These are phyloP conservation scores for Epinephelus malabaricus DNA, from an alignment of 2,797 vertebrate species.

Conservation along the genomic window DNA sequence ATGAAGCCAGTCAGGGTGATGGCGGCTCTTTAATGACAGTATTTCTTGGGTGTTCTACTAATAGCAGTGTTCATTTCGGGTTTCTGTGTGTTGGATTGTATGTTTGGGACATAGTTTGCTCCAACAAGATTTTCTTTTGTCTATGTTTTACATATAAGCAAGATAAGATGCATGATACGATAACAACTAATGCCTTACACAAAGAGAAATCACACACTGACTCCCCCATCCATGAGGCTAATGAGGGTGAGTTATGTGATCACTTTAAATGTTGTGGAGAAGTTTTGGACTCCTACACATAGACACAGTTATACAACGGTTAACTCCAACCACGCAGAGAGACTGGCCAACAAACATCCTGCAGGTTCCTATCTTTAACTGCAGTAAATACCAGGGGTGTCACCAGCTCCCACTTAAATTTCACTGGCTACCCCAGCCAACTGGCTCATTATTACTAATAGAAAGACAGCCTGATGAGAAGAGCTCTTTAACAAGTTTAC, in stretches of 20 bases:
- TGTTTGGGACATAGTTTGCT: background rate
- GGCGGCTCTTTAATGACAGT: slow-evolving; percentile 18
- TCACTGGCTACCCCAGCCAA: slow-evolving; percentile 1
- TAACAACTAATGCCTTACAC: background rate
- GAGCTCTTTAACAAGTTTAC: too few species aligned
- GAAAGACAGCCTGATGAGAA: background rate
- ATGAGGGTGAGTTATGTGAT: slow-evolving; percentile 61
- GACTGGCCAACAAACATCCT: slow-evolving; percentile 31
- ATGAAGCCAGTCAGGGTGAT: background rate
- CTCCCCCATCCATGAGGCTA: slow-evolving; percentile 44
- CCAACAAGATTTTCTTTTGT: background rate
- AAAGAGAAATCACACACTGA: slow-evolving; percentile 32
- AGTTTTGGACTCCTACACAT: slow-evolving; percentile 68
- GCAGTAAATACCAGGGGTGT: slow-evolving; percentile 17
- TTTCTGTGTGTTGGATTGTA: too few species aligned
- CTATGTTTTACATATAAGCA: background rate
- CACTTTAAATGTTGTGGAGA: slow-evolving; percentile 49
- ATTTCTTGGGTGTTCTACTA: slow-evolving; percentile 6
- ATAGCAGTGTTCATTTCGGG: slow-evolving; percentile 8
- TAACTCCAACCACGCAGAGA: slow-evolving; percentile 44
- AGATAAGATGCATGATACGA: background rate
- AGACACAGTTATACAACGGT: slow-evolving; percentile 56
- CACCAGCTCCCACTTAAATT: slow-evolving; percentile 31
- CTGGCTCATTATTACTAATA: slow-evolving; percentile 3
- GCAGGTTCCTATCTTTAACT: slow-evolving; percentile 40